Conservation (phyloP, 2,888 invertebrate genomes). For the Ennomos fuscantarius region DNA sequence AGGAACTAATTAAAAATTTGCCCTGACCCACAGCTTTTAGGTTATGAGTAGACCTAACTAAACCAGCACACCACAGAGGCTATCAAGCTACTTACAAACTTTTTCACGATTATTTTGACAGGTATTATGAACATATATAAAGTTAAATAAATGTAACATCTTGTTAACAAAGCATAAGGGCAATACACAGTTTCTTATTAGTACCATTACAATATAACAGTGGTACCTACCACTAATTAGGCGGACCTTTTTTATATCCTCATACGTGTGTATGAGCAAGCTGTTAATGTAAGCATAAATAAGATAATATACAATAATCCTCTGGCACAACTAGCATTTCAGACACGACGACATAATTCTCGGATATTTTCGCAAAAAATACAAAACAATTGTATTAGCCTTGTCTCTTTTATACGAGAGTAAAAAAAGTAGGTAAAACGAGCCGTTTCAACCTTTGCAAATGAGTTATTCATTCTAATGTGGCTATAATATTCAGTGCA, state of each 20-base stretch:
- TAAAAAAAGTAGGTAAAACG: slow-evolving; percentile 24
- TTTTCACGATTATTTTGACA: too few relatives aligned
- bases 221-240: slow-evolving; percentile 7
- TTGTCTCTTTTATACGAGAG: slow-evolving; percentile 15
- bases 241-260: background rate
- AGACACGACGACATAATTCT: slow-evolving; percentile 12
- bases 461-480: slow-evolving; percentile 59
- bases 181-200: too few relatives aligned
- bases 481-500: slow-evolving; percentile 51
- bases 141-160: too few relatives aligned
- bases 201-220: too few relatives aligned
- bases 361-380: slow-evolving; percentile 15
- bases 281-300: slow-evolving; percentile 3
- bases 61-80: too few relatives aligned
- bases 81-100: too few relatives aligned
- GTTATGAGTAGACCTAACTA: too few relatives aligned
- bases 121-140: too few relatives aligned
- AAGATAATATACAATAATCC: too few relatives aligned
- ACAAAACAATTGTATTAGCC: slow-evolving; percentile 38
- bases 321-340: slow-evolving; percentile 12
- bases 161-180: too few relatives aligned
- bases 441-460: slow-evolving; percentile 35
- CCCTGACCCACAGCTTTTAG: too few relatives aligned
- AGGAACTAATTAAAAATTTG: too few relatives aligned
- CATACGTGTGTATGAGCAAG: background rate